phyloP scores from a whole-genome alignment of 2,888 invertebrate genomes.

The Ptycholaimellus sp. region DNA sequence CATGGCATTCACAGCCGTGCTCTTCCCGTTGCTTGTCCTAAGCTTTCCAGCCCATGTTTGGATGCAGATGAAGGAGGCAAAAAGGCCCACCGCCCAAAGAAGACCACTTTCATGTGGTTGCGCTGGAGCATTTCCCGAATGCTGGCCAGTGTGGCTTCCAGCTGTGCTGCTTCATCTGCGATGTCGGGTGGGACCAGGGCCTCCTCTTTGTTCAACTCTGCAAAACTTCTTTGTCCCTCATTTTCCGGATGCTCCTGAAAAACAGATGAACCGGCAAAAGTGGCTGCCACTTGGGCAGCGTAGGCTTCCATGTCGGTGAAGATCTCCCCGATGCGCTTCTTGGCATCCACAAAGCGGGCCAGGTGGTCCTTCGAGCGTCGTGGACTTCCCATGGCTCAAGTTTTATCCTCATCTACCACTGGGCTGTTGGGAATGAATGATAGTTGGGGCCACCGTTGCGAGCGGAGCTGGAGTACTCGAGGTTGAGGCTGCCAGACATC shows the following conservation, averaged over 20 bases:
- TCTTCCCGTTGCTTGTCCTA: constrained; percentile 95
- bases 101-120: constrained; percentile 88
- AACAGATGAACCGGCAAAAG: neutral
- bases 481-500: too few relatives aligned
- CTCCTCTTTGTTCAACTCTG: constrained; percentile 41
- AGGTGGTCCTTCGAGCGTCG: too few relatives aligned
- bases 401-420: too few relatives aligned
- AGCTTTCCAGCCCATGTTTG: constrained; percentile 3
- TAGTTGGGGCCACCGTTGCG: too few relatives aligned
- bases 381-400: too few relatives aligned
- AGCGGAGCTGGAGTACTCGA: too few relatives aligned
- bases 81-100: constrained; percentile 24
- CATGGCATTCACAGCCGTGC: constrained; percentile 99
- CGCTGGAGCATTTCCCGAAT: constrained; percentile 78
- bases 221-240: constrained; percentile 5
- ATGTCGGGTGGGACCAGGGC: constrained; percentile 48
- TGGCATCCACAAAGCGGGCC: constrained; percentile 90
- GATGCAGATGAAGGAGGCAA: neutral
- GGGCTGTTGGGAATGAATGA: too few relatives aligned
- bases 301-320: constrained; percentile 80
- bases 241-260: neutral
- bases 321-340: constrained; percentile 92
- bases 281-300: constrained; percentile 49
- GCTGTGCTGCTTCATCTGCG: constrained; percentile 48
- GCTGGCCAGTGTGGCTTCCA: constrained; percentile 59